A percentile compares a stretch with the other conserved stretches of the same genome.
Evolutionary conservation across 1,140 invertebrate genomes (phyloP).

Genomic region (Epicauta chinensis): DNA sequence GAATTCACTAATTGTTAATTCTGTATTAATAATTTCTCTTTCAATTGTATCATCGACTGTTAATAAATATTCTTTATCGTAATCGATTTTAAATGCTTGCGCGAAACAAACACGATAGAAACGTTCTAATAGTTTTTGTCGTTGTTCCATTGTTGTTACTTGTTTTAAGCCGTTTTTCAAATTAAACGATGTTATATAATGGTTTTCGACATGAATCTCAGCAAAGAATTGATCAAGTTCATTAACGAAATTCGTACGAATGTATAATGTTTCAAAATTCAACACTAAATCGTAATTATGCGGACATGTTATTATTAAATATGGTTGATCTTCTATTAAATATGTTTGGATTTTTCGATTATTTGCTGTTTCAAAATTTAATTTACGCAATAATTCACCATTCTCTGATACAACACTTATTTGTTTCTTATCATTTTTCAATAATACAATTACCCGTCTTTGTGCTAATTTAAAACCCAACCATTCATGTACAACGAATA

Average conservation of each 20-base stretch:
- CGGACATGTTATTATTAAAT: constrained; percentile 48
- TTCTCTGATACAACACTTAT: constrained; percentile 65
- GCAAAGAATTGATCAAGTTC: background rate
- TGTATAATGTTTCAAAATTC: background rate
- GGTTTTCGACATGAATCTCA: background rate
- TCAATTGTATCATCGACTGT: constrained; percentile 41
- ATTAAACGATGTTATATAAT: background rate
- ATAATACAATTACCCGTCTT: constrained; percentile 43
- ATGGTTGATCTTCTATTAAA: constrained; percentile 43
- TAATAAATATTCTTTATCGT: constrained; percentile 40
- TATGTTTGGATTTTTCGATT: constrained; percentile 17
- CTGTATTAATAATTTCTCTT: constrained; percentile 47
- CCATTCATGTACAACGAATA: constrained; percentile 47
- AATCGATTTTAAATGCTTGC: constrained; percentile 46
- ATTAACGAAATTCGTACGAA: background rate
- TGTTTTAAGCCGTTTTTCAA: background rate
- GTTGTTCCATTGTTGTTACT: constrained; percentile 42
- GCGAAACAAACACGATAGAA: constrained; percentile 51
- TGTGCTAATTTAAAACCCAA: constrained; percentile 35
- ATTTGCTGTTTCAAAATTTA: constrained; percentile 21
- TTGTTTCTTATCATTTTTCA: constrained; percentile 59
- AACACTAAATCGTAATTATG: constrained; percentile 54
- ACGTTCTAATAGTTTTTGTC: constrained; percentile 46
- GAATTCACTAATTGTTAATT: constrained; percentile 53
- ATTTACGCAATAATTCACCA: constrained; percentile 27